A percentile compares a stretch with the other conserved stretches of the same genome.
These are phyloP conservation scores for Synergus japonicus DNA, from an alignment of 2,888 invertebrate genomes.

Conservation along the genomic window DNA sequence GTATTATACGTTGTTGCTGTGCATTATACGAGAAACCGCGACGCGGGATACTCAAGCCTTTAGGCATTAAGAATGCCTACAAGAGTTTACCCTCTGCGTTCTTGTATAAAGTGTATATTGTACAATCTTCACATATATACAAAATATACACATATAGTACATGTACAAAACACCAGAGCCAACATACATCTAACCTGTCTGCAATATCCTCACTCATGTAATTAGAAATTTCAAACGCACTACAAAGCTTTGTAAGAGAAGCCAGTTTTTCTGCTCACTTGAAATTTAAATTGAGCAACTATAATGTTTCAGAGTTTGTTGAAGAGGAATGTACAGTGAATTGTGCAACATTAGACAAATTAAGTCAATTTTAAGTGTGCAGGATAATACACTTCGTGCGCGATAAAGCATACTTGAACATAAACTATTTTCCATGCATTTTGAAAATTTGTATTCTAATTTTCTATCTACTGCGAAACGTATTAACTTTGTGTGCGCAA, in stretches of 20 bases:
- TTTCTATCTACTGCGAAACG: no score
- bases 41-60: conserved; percentile 54
- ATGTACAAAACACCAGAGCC: neutral
- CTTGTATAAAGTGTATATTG: neutral
- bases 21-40: conserved; percentile 58
- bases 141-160: neutral
- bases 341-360: neutral
- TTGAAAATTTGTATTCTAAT: no score
- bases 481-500: no score
- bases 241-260: neutral
- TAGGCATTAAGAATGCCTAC: conserved; percentile 60
- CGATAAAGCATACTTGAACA: no score
- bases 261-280: neutral
- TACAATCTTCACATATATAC: neutral
- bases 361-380: neutral
- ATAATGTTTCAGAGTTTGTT: neutral
- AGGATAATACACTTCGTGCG: neutral
- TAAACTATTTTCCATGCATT: no score
- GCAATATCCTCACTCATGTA: neutral
- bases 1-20: conserved; percentile 61
- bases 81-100: conserved; percentile 30
- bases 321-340: neutral
- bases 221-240: neutral
- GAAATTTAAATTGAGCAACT: neutral
- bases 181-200: neutral